Percentiles rank a stretch among this genome's conserved stretches.
Conservation (phyloP, 2,888 invertebrate species). For the Caenorhabditis sp. region DNA sequence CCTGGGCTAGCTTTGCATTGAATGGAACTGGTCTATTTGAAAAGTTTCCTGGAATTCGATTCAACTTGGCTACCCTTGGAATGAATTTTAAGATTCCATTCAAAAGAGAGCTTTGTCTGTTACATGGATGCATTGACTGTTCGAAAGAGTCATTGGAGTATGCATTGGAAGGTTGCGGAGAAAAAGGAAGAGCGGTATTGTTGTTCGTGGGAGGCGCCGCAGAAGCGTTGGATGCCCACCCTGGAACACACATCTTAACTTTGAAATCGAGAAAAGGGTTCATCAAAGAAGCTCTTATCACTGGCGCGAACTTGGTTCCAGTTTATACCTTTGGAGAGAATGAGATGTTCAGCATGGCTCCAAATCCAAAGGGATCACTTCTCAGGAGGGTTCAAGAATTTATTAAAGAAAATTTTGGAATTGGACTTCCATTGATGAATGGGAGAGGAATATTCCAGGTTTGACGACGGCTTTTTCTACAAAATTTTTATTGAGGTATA, state of each 20-base stretch:
- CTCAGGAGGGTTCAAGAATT: constrained; percentile 60
- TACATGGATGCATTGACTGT: constrained; percentile 84
- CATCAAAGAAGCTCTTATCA: constrained; percentile 31
- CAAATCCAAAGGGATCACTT: constrained; percentile 36
- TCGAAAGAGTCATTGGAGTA: constrained; percentile 44
- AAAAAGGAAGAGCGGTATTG: constrained; percentile 29
- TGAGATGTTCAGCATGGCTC: constrained; percentile 80
- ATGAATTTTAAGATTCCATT: constrained; percentile 87
- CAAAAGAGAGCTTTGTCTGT: constrained; percentile 88
- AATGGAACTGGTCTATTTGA: constrained; percentile 22
- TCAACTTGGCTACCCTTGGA: constrained; percentile 86
- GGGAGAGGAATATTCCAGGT: constrained; percentile 87
- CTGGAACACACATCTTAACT: constrained; percentile 35
- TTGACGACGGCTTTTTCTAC: no score
- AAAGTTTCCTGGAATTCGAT: constrained; percentile 84
- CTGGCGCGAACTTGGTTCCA: constrained; percentile 83
- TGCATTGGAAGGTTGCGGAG: constrained; percentile 26
- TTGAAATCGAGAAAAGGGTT: constrained; percentile 38
- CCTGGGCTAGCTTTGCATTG: constrained; percentile 9
- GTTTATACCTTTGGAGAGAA: constrained; percentile 84
- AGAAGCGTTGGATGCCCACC: constrained; percentile 49
- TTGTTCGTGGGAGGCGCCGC: constrained; percentile 43
- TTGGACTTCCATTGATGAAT: constrained; percentile 83
- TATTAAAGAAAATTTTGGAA: constrained; percentile 66
- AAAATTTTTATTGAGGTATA: neutral